Evolutionary conservation across 2,113 vertebrate species (phyloP).

Genomic region (Puntigrus tetrazona): DNA sequence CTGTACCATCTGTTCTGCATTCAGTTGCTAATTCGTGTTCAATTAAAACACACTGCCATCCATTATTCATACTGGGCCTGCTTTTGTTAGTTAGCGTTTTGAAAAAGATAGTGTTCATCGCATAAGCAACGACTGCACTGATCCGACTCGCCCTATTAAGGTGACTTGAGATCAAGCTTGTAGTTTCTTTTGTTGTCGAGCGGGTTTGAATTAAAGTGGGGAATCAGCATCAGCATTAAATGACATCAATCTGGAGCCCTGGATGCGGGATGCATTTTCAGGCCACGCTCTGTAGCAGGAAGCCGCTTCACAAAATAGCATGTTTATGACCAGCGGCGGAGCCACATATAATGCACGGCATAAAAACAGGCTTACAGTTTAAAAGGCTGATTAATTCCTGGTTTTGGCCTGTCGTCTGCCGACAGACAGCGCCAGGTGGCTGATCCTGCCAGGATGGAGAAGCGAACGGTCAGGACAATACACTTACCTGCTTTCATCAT

Average conservation of each 20-base stretch:
- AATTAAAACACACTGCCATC: constrained; percentile 52
- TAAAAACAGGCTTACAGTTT: constrained; percentile 39
- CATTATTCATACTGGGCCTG: constrained; percentile 53
- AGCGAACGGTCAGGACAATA: not conserved
- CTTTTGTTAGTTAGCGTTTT: constrained; percentile 29
- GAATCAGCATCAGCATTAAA: not conserved
- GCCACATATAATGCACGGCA: constrained; percentile 15
- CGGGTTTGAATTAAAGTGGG: not conserved
- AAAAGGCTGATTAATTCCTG: constrained; percentile 21
- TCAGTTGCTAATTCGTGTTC: constrained; percentile 54
- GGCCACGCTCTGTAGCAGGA: not conserved
- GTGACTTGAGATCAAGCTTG: constrained; percentile 14
- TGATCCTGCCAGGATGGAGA: constrained; percentile 35
- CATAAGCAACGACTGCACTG: not conserved
- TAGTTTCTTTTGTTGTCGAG: constrained; percentile 11
- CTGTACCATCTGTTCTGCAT: constrained; percentile 51
- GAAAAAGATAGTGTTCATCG: constrained; percentile 1
- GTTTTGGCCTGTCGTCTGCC: not conserved
- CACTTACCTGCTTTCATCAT: constrained; percentile 22
- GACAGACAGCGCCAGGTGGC: constrained; percentile 28
- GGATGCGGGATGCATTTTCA: not conserved
- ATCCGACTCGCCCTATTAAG: not conserved
- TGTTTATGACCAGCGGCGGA: constrained; percentile 8
- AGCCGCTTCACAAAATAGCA: not conserved
- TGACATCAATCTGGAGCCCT: not conserved